Evolutionary conservation across 2,113 vertebrate genomes (phyloP).

Genomic region (Poecilia latipinna): DNA sequence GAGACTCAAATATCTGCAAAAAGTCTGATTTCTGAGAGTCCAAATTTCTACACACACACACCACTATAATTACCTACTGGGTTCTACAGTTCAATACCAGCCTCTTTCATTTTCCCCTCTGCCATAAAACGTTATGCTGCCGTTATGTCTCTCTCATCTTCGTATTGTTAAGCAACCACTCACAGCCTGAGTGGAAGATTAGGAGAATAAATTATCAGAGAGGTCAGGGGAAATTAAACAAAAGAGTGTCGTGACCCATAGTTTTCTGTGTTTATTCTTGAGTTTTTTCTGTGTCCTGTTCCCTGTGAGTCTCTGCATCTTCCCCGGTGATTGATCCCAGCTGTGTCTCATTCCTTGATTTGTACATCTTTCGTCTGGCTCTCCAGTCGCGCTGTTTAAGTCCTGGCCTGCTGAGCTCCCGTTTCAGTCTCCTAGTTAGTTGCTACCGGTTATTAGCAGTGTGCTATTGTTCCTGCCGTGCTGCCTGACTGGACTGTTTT

Average conservation of each 20-base stretch:
- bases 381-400: too few species aligned
- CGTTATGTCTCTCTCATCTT: conserved; percentile 24
- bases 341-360: too few species aligned
- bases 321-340: too few species aligned
- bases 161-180: conserved; percentile 32
- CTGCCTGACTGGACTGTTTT: too few species aligned
- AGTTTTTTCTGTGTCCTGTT: too few species aligned
- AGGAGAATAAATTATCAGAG: conserved; percentile 21
- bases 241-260: not conserved
- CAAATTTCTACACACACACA: not conserved
- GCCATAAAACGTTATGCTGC: conserved; percentile 15
- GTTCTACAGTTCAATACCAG: conserved; percentile 28
- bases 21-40: not conserved
- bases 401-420: too few species aligned
- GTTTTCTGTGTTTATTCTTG: too few species aligned
- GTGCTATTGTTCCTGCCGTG: too few species aligned
- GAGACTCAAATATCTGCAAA: not conserved
- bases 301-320: too few species aligned
- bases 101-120: conserved; percentile 5
- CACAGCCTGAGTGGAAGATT: conserved; percentile 39
- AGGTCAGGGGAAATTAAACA: conserved; percentile 6
- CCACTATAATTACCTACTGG: not conserved
- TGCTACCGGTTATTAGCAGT: too few species aligned
- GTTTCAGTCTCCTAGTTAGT: too few species aligned
- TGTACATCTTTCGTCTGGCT: too few species aligned